Percentiles rank a stretch among this genome's conserved stretches.
Conservation (phyloP, 2,113 vertebrate genomes). For the Podarcis raffonei region DNA sequence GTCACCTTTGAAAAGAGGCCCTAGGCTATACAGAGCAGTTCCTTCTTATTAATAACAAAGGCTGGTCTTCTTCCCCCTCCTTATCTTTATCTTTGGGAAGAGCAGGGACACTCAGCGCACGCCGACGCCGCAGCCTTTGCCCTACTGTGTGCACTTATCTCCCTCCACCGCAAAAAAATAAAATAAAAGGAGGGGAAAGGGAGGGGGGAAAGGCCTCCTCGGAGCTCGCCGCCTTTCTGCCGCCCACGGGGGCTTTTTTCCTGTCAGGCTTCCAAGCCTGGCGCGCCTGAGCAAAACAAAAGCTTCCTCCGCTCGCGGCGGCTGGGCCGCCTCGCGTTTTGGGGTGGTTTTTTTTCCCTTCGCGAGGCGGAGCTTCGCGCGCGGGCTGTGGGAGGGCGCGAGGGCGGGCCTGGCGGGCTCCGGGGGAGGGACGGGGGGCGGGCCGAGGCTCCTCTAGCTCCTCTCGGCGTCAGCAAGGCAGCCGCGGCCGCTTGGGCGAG, state of each 20-base stretch:
- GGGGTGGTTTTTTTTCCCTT: not conserved
- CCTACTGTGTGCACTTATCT: not conserved
- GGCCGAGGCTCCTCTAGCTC: not conserved
- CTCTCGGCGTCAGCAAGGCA: not conserved
- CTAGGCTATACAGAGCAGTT: too few relatives aligned
- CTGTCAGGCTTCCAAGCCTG: not conserved
- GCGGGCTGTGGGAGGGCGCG: not conserved
- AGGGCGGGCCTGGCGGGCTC: not conserved
- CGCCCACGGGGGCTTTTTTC: not conserved
- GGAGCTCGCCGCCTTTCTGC: not conserved
- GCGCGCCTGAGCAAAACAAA: not conserved
- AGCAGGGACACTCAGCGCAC: not conserved
- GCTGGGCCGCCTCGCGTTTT: not conserved
- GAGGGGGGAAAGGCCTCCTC: too few relatives aligned
- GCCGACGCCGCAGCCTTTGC: not conserved
- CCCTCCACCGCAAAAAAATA: not conserved
- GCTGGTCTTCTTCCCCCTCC: rapidly evolving
- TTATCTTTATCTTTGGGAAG: not conserved
- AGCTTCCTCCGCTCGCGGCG: not conserved
- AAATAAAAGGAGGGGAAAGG: too few relatives aligned
- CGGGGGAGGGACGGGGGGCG: not conserved
- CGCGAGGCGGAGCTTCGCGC: not conserved
- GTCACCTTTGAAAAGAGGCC: not conserved
- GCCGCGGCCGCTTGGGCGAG: not conserved
- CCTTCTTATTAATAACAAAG: not conserved